Conservation (phyloP, 2,888 invertebrate genomes). For the Steromphala cineraria region DNA sequence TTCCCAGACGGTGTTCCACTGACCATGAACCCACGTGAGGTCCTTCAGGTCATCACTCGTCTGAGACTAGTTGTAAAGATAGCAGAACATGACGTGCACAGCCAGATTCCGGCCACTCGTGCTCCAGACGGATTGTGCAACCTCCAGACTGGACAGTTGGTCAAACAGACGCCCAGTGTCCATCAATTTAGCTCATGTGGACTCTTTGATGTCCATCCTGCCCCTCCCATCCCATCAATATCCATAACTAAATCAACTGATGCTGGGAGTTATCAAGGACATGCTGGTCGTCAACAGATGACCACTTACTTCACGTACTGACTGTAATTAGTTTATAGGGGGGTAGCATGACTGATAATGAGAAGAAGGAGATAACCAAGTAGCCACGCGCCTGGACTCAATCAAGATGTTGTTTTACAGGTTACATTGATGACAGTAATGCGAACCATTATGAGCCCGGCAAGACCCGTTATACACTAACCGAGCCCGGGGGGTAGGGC, state of each 20-base stretch:
- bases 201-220: background rate
- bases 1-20: constrained; percentile 1
- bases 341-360: constrained; percentile 6
- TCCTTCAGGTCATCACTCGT: background rate
- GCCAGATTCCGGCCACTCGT: too few relatives aligned
- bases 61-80: background rate
- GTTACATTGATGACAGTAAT: background rate
- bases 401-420: constrained; percentile 15
- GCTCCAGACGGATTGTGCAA: background rate
- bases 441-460: background rate
- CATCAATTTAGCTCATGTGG: constrained; percentile 2
- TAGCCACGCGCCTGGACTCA: constrained; percentile 5
- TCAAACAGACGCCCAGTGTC: background rate
- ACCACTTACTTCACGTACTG: constrained; percentile 4
- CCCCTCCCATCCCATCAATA: background rate
- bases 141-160: background rate
- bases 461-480: background rate
- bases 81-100: too few relatives aligned
- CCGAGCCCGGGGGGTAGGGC: background rate
- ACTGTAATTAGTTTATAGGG: constrained; percentile 12
- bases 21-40: background rate
- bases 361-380: background rate
- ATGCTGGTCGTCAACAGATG: background rate
- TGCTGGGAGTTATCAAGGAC: background rate
- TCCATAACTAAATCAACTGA: background rate